These are phyloP conservation scores for Calypte anna DNA, from an alignment of 2,113 vertebrate species.

Conservation along the genomic window DNA sequence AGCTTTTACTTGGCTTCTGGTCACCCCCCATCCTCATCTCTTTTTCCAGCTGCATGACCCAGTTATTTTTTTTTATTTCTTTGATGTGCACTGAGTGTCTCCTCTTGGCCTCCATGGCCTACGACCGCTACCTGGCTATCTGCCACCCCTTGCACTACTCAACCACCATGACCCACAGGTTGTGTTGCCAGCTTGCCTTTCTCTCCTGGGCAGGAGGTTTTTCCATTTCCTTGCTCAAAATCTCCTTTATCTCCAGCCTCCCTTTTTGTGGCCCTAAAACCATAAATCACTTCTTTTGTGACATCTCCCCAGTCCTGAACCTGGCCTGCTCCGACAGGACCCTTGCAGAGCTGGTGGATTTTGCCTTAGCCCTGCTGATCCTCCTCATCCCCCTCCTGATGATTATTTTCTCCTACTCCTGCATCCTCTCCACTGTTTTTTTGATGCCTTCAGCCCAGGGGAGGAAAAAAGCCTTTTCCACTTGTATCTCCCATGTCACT, in stretches of 20 bases:
- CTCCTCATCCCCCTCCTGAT: neutral
- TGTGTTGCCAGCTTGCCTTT: neutral
- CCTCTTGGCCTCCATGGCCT: neutral
- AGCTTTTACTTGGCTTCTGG: constrained; percentile 53
- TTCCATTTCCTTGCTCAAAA: neutral
- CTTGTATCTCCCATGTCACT: neutral
- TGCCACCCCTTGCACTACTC: neutral
- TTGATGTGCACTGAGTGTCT: constrained; percentile 72
- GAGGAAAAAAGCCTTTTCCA: neutral
- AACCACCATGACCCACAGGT: neutral
- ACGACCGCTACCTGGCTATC: neutral
- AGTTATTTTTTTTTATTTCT: constrained; percentile 70
- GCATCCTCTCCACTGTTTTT: neutral
- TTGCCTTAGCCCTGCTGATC: neutral
- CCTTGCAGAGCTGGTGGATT: neutral
- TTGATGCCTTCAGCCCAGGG: neutral
- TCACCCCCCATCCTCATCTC: constrained; percentile 59
- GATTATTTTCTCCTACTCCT: neutral
- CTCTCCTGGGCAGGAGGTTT: neutral
- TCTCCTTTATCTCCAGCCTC: neutral
- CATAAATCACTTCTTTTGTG: constrained; percentile 16
- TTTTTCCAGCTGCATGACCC: constrained; percentile 63
- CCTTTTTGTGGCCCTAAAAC: neutral
- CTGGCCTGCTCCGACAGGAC: neutral
- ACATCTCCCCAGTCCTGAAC: neutral